phyloP scores from a whole-genome alignment of 2,113 vertebrate species.

The Hassar affinis region DNA sequence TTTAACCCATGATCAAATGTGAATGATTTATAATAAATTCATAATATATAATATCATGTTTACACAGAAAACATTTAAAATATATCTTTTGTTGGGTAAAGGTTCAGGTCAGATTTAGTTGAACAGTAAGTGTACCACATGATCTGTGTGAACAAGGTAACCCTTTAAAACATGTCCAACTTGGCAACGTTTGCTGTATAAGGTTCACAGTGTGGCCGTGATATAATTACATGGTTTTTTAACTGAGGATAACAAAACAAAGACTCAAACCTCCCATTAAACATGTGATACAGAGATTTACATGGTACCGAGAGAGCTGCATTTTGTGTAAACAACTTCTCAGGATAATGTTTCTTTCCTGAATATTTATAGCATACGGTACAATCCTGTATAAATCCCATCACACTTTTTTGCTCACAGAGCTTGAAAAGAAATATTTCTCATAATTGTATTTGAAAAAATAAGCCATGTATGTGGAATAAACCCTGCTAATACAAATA shows the following conservation, averaged over 20 bases:
- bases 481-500: not conserved
- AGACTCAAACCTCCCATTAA: not conserved
- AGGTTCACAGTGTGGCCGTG: conserved; percentile 1
- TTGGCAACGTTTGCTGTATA: conserved; percentile 2
- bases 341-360: not conserved
- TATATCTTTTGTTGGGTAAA: not conserved
- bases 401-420: not conserved
- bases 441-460: not conserved
- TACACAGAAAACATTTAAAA: not conserved
- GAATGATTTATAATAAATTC: not conserved
- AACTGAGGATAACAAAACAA: not conserved
- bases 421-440: not conserved
- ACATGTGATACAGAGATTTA: not conserved
- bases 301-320: not conserved
- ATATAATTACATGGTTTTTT: not conserved
- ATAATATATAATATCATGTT: not conserved
- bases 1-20: not conserved
- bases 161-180: not conserved
- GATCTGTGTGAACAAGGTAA: not conserved
- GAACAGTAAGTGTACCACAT: not conserved
- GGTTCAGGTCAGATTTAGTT: not conserved
- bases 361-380: not conserved
- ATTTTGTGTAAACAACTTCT: not conserved
- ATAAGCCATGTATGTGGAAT: not conserved
- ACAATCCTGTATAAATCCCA: not conserved